Percentiles rank a stretch among this genome's conserved stretches.
These are phyloP conservation scores for Petaurus breviceps DNA, from an alignment of 2,113 vertebrate genomes.

Conservation along the genomic window DNA sequence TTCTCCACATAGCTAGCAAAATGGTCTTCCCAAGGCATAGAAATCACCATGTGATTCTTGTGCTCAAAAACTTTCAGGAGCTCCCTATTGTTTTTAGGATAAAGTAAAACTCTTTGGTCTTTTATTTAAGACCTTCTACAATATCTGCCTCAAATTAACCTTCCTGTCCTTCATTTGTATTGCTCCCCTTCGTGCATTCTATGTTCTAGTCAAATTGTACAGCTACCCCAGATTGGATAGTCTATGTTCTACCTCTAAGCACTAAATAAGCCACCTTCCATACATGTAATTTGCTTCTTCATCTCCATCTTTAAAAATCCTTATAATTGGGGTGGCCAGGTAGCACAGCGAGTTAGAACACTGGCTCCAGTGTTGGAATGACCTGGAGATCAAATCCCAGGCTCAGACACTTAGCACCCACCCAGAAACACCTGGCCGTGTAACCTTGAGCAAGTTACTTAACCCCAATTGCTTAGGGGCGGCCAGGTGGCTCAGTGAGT, in stretches of 20 bases:
- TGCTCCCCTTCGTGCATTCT: neutral
- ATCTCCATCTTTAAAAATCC: neutral
- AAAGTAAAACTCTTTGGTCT: neutral
- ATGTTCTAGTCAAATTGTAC: neutral
- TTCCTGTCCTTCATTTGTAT: neutral
- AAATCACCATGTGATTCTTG: neutral
- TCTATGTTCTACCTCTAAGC: neutral
- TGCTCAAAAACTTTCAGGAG: neutral
- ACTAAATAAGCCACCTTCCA: neutral
- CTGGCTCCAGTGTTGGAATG: no score
- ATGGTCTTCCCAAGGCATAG: neutral
- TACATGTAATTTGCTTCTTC: neutral
- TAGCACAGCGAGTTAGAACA: no score
- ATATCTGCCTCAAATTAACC: neutral
- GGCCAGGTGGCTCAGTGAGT: no score
- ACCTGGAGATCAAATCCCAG: no score
- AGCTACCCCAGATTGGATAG: neutral
- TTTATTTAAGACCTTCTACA: neutral
- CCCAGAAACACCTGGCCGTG: no score
- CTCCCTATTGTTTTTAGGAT: neutral
- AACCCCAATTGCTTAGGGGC: no score
- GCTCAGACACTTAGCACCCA: no score
- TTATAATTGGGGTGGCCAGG: neutral
- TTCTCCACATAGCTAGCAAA: neutral
- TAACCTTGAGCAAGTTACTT: no score